These are phyloP conservation scores for Pampus argenteus DNA, from an alignment of 2,797 vertebrate species.

Conservation along the genomic window DNA sequence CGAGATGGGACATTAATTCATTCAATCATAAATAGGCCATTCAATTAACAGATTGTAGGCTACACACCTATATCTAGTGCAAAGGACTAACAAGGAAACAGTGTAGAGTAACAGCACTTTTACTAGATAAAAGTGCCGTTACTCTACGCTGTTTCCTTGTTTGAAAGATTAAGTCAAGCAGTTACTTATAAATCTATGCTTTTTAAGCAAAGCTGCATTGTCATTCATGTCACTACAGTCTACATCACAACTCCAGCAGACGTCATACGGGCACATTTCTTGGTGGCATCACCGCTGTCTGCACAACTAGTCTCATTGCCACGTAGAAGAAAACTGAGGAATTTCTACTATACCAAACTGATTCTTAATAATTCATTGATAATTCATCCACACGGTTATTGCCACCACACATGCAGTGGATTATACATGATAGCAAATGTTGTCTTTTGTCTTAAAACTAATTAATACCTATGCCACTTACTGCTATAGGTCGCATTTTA, in stretches of 20 bases:
- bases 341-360: neutral
- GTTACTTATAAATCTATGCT: slow-evolving; percentile 23
- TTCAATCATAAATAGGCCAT: slow-evolving; percentile 35
- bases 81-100: no score
- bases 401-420: neutral
- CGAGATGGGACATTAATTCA: slow-evolving; percentile 22
- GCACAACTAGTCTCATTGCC: slow-evolving; percentile 23
- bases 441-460: neutral
- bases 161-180: slow-evolving; percentile 24
- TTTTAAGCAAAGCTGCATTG: slow-evolving; percentile 38
- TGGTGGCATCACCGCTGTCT: slow-evolving; percentile 13
- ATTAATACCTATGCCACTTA: slow-evolving; percentile 7
- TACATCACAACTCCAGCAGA: slow-evolving; percentile 39
- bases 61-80: slow-evolving; percentile 3
- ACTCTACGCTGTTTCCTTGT: slow-evolving; percentile 12
- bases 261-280: slow-evolving; percentile 32
- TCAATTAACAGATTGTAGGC: slow-evolving; percentile 31
- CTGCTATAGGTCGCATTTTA: slow-evolving; percentile 16
- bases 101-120: no score
- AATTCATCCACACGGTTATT: neutral
- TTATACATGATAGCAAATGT: slow-evolving; percentile 7
- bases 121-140: no score
- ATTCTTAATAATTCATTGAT: slow-evolving; percentile 10
- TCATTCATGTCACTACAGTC: slow-evolving; percentile 53
- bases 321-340: slow-evolving; percentile 5